Conservation (phyloP, 2,113 vertebrate species). For the Sorex fumeus region DNA sequence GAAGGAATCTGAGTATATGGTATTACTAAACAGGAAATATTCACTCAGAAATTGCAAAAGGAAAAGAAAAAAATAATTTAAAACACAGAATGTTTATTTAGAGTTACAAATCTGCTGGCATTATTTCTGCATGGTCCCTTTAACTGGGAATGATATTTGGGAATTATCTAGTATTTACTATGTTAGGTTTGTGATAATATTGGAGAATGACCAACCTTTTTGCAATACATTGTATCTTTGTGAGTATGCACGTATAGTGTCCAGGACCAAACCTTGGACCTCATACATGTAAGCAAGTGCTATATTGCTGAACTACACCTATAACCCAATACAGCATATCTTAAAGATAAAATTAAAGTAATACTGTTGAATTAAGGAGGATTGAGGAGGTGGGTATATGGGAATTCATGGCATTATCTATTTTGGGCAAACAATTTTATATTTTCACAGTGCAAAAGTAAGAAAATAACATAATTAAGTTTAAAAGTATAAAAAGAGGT, state of each 20-base stretch:
- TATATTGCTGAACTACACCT: too few relatives aligned
- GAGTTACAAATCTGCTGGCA: conserved; percentile 11
- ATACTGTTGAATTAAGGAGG: conserved; percentile 32
- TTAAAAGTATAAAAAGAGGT: too few relatives aligned
- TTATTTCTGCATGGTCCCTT: background rate
- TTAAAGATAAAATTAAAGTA: conserved; percentile 15
- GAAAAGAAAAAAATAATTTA: conserved; percentile 21
- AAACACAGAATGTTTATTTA: conserved; percentile 44
- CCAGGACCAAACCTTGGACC: too few relatives aligned
- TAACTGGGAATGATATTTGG: background rate
- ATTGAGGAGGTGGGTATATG: background rate
- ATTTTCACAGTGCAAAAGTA: conserved; percentile 63
- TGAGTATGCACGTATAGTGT: too few relatives aligned
- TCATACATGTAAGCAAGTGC: too few relatives aligned
- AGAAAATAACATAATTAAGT: background rate
- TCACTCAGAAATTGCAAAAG: conserved; percentile 41
- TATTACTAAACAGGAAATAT: conserved; percentile 35
- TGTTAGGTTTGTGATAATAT: conserved; percentile 3
- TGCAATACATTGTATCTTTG: background rate
- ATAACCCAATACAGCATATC: background rate
- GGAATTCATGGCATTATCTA: conserved; percentile 5
- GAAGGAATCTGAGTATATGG: conserved; percentile 3
- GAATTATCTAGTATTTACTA: conserved; percentile 3
- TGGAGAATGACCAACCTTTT: background rate
- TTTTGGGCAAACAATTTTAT: conserved; percentile 46